phyloP scores from a whole-genome alignment of 2,888 invertebrate species.

The Chelonus formosanus region DNA sequence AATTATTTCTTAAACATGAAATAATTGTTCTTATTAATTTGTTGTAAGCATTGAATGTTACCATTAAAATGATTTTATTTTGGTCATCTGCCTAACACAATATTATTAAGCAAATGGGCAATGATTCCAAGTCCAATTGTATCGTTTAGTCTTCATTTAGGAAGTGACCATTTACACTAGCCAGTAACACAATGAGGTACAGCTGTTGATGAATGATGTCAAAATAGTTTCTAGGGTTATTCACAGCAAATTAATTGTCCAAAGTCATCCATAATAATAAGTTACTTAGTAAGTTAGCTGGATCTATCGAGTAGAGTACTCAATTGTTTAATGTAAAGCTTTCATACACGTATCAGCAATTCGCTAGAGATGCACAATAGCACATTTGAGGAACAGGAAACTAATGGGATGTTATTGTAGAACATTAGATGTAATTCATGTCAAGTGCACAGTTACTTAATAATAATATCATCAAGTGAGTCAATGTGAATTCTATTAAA shows the following conservation, averaged over 20 bases:
- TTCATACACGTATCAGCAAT: not conserved
- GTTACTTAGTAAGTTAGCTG: not conserved
- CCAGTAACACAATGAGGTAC: not conserved
- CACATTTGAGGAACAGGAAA: constrained; percentile 3
- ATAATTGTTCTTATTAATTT: too few relatives aligned
- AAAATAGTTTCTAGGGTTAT: constrained; percentile 20
- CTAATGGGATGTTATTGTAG: not conserved
- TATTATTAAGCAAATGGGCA: too few relatives aligned
- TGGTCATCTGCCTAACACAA: too few relatives aligned
- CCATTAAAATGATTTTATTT: too few relatives aligned
- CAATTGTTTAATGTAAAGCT: not conserved
- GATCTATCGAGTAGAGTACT: not conserved
- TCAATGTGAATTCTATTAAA: constrained; percentile 18
- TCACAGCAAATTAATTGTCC: constrained; percentile 27
- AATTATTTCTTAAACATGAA: too few relatives aligned
- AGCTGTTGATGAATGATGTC: constrained; percentile 26
- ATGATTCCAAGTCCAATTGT: too few relatives aligned
- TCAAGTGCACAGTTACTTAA: too few relatives aligned
- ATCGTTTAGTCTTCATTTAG: too few relatives aligned
- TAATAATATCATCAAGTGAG: not conserved
- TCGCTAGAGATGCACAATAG: constrained; percentile 9
- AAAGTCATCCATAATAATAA: constrained; percentile 14
- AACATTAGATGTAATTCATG: not conserved
- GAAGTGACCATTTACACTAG: too few relatives aligned
- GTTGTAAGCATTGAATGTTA: too few relatives aligned